These are phyloP conservation scores for Chelon auratus DNA, from an alignment of 2,797 vertebrate genomes.

Conservation along the genomic window DNA sequence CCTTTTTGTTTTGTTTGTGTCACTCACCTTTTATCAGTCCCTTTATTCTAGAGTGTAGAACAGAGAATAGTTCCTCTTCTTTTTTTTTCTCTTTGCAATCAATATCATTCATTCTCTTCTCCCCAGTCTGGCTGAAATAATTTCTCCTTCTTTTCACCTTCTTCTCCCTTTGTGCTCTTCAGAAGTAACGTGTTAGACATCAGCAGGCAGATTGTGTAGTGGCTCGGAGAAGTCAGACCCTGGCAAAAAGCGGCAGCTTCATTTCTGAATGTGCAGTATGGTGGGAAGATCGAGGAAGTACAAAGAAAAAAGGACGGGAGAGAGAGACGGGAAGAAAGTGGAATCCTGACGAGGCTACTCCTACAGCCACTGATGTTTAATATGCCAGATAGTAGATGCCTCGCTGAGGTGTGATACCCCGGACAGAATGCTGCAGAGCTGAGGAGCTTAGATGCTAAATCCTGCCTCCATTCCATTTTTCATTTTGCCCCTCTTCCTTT, in stretches of 20 bases:
- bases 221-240: slow-evolving; percentile 74
- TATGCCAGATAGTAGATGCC: slow-evolving; percentile 55
- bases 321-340: slow-evolving; percentile 10
- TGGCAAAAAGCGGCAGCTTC: slow-evolving; percentile 61
- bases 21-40: slow-evolving; percentile 33
- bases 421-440: slow-evolving; percentile 64
- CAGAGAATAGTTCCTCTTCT: slow-evolving; percentile 4
- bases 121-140: not conserved
- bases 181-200: slow-evolving; percentile 52
- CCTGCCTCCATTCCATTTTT: slow-evolving; percentile 54
- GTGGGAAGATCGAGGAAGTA: slow-evolving; percentile 23
- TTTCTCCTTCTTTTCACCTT: slow-evolving; percentile 11
- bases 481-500: slow-evolving; percentile 42
- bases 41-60: slow-evolving; percentile 8
- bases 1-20: slow-evolving; percentile 24
- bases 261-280: slow-evolving; percentile 69
- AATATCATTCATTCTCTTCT: slow-evolving; percentile 14
- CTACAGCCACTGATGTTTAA: slow-evolving; percentile 58
- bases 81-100: slow-evolving; percentile 7
- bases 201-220: slow-evolving; percentile 71
- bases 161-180: slow-evolving; percentile 18
- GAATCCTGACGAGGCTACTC: slow-evolving; percentile 37
- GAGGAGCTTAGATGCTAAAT: slow-evolving; percentile 73
- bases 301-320: slow-evolving; percentile 1
- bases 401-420: slow-evolving; percentile 50